phyloP scores from a whole-genome alignment of 2,888 invertebrate genomes.

The Vesta saturnalis region DNA sequence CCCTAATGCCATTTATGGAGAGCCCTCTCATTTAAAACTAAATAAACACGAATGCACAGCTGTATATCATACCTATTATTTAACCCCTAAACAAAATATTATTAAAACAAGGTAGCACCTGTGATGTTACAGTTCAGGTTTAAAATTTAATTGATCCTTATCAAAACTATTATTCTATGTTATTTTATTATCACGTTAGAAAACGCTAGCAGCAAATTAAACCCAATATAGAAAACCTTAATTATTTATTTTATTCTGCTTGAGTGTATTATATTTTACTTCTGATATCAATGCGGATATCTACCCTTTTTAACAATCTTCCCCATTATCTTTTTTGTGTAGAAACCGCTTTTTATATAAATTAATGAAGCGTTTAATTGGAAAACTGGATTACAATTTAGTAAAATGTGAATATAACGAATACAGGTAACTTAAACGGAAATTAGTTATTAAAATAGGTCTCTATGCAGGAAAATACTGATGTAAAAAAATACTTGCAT shows the following conservation, averaged over 20 bases:
- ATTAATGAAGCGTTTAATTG: constrained; percentile 1
- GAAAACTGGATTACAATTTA: not conserved
- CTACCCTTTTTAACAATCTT: not conserved
- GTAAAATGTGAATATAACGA: too few relatives aligned
- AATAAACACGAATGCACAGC: constrained; percentile 56
- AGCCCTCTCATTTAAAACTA: constrained; percentile 54
- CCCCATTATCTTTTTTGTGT: not conserved
- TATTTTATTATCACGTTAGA: too few relatives aligned
- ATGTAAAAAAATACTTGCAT: too few relatives aligned
- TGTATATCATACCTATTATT: constrained; percentile 56
- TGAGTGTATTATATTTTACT: not conserved
- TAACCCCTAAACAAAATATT: constrained; percentile 49
- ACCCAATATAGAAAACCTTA: not conserved
- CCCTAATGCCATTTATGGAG: constrained; percentile 51
- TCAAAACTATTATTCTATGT: not conserved
- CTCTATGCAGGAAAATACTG: too few relatives aligned
- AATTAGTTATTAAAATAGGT: too few relatives aligned
- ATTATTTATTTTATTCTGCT: too few relatives aligned
- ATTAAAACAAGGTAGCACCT: constrained; percentile 47
- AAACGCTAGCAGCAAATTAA: not conserved
- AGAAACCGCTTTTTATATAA: constrained; percentile 1
- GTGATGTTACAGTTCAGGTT: constrained; percentile 16
- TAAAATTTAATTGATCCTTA: constrained; percentile 1
- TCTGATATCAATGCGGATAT: too few relatives aligned
- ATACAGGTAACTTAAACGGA: too few relatives aligned